Conservation (phyloP, 2,113 vertebrate species). For the Phrynosoma blainvillii region DNA sequence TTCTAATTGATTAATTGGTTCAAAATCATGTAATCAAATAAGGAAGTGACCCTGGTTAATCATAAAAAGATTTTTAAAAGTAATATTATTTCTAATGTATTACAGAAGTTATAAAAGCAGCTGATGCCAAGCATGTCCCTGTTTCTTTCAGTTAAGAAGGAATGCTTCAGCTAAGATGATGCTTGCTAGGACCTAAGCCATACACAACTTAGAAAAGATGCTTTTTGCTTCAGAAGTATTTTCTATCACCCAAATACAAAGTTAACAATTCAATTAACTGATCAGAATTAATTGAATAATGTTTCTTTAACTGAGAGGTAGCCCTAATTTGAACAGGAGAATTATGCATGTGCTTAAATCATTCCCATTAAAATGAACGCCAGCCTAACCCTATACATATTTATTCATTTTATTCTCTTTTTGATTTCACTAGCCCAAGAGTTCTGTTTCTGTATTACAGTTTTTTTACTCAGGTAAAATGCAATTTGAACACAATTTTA, state of each 20-base stretch:
- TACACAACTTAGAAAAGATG: neutral
- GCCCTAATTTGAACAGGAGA: neutral
- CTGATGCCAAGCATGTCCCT: neutral
- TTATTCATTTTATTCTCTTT: slow-evolving; percentile 52
- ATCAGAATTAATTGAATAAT: neutral
- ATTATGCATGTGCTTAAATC: neutral
- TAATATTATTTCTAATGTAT: neutral
- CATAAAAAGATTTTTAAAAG: neutral
- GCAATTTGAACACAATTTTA: slow-evolving; percentile 58
- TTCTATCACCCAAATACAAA: neutral
- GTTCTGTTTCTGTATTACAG: slow-evolving; percentile 67
- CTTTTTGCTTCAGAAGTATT: neutral
- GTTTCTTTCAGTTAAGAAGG: neutral
- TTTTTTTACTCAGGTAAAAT: slow-evolving; percentile 34
- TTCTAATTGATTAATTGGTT: neutral
- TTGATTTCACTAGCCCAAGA: slow-evolving; percentile 57
- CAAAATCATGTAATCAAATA: neutral
- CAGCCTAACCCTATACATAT: neutral
- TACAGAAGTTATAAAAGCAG: neutral
- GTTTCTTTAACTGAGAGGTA: neutral
- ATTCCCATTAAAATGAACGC: neutral
- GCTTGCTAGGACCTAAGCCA: neutral
- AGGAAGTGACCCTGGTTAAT: neutral
- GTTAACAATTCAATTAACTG: neutral
- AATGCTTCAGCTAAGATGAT: neutral